A percentile compares a stretch with the other conserved stretches of the same genome.
phyloP scores from a whole-genome alignment of 1,140 invertebrate genomes.

The Agrilus planipennis region DNA sequence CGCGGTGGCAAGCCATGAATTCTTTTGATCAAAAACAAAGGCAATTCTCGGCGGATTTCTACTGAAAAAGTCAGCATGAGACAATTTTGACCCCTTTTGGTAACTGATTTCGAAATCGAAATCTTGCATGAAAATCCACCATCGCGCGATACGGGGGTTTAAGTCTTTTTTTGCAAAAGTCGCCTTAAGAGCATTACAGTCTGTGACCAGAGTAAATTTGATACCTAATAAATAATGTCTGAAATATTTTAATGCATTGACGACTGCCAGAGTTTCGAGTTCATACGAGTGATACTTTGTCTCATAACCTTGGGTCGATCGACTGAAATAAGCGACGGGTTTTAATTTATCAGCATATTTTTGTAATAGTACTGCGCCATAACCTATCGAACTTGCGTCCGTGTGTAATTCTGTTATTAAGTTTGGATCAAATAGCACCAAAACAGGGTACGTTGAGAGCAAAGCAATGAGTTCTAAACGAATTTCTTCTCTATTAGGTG shows the following conservation, averaged over 20 bases:
- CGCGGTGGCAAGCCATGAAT: too few relatives aligned
- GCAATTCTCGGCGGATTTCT: too few relatives aligned
- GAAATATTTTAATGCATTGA: slow-evolving; percentile 36
- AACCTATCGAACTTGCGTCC: slow-evolving; percentile 17
- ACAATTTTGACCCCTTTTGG: slow-evolving; percentile 11
- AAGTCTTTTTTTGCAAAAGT: slow-evolving; percentile 28
- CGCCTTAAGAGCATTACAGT: slow-evolving; percentile 15
- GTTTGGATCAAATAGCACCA: slow-evolving; percentile 27
- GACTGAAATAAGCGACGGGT: slow-evolving; percentile 34
- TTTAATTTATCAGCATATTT: slow-evolving; percentile 17
- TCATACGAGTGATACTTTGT: slow-evolving; percentile 33
- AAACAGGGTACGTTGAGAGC: too few relatives aligned
- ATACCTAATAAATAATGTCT: slow-evolving; percentile 35
- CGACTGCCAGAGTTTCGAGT: slow-evolving; percentile 35
- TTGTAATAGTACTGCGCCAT: slow-evolving; percentile 25
- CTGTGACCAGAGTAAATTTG: slow-evolving; percentile 37
- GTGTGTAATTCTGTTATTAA: slow-evolving; percentile 24
- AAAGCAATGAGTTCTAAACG: slow-evolving; percentile 15
- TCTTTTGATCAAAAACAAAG: too few relatives aligned
- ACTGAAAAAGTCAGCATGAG: slow-evolving; percentile 16
- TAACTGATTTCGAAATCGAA: slow-evolving; percentile 28
- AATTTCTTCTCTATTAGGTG: slow-evolving; percentile 1
- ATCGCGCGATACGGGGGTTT: slow-evolving; percentile 27
- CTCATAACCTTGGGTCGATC: slow-evolving; percentile 28
- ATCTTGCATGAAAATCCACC: slow-evolving; percentile 27